These are phyloP conservation scores for Pterocles orientalis DNA, from an alignment of 2,113 vertebrate species.

Conservation along the genomic window DNA sequence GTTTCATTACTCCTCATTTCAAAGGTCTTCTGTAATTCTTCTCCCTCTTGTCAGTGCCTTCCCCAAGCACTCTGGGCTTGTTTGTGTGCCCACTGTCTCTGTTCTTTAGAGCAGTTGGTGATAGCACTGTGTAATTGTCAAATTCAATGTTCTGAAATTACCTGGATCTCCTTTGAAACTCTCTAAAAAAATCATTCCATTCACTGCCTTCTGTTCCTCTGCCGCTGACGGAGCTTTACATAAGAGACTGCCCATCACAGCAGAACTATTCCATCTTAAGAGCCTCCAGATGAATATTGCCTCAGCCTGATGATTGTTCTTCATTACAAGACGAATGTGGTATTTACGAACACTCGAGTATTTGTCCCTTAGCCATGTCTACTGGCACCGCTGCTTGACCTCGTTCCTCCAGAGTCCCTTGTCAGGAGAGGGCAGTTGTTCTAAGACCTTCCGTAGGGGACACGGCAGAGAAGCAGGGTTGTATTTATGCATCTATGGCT, in stretches of 20 bases:
- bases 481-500: neutral
- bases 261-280: neutral
- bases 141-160: constrained; percentile 11
- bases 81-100: neutral
- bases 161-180: constrained; percentile 24
- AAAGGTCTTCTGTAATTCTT: constrained; percentile 3
- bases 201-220: constrained; percentile 18
- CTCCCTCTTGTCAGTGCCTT: neutral
- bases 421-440: neutral
- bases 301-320: neutral
- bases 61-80: neutral
- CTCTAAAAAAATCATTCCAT: neutral
- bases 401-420: neutral
- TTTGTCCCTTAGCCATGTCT: neutral
- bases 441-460: neutral
- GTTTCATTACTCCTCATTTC: neutral
- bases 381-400: neutral
- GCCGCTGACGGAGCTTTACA: neutral
- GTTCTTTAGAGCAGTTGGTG: neutral
- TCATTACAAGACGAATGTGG: neutral
- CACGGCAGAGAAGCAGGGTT: neutral
- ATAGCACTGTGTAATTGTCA: neutral
- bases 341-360: neutral
- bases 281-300: neutral
- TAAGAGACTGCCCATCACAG: neutral